Conservation (phyloP, 2,797 vertebrate genomes). For the Micrastur ruficollis region DNA sequence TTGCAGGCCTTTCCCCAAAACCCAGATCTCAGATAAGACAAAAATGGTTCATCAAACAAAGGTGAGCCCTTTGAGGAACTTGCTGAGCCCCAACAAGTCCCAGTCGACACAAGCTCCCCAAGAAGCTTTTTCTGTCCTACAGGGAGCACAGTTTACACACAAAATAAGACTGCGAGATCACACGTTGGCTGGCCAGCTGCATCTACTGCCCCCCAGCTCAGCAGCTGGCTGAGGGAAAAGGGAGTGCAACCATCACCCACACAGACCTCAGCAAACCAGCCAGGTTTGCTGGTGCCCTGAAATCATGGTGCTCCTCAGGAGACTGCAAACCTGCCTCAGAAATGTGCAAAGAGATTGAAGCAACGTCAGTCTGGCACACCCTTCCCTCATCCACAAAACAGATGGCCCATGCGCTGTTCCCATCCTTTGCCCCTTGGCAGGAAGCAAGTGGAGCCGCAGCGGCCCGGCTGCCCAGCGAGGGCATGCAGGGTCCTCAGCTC, state of each 20-base stretch:
- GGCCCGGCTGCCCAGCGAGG: background rate
- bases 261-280: background rate
- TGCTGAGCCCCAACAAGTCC: background rate
- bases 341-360: background rate
- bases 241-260: background rate
- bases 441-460: background rate
- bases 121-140: background rate
- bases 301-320: background rate
- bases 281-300: background rate
- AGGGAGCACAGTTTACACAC: background rate
- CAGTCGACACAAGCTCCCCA: background rate
- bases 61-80: background rate
- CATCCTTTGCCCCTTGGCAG: background rate
- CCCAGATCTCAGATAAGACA: background rate
- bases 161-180: background rate
- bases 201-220: background rate
- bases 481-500: background rate
- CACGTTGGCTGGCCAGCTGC: rapidly evolving
- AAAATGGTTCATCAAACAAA: background rate
- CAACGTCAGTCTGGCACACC: rapidly evolving
- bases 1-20: background rate
- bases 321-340: background rate
- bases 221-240: background rate
- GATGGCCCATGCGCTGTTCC: rapidly evolving
- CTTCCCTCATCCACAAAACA: background rate